These are phyloP conservation scores for Remorina albescens DNA, from an alignment of 2,797 vertebrate genomes.

Conservation along the genomic window DNA sequence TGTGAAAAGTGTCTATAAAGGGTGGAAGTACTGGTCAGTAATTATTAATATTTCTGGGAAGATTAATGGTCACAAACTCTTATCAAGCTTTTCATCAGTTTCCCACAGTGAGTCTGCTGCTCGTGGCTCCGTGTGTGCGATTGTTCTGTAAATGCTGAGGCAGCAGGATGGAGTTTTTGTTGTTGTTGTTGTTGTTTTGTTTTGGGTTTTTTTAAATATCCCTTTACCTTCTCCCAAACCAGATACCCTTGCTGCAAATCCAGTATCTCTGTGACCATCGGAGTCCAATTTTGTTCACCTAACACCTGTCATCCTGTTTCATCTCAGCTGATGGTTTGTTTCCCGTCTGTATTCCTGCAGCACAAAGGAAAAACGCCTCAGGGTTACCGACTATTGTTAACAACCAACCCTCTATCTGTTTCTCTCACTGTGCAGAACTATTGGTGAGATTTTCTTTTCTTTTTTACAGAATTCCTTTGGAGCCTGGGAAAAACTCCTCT, in stretches of 20 bases:
- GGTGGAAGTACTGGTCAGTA: not conserved
- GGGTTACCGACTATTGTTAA: constrained; percentile 73
- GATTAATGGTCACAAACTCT: constrained; percentile 30
- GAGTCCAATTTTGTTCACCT: constrained; percentile 56
- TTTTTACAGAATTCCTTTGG: constrained; percentile 62
- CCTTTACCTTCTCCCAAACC: constrained; percentile 22
- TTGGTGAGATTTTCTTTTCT: constrained; percentile 39
- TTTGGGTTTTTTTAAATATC: too few relatives aligned
- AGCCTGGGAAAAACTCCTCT: constrained; percentile 75
- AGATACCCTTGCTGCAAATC: constrained; percentile 28
- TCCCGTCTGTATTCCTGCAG: constrained; percentile 40
- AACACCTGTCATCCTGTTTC: constrained; percentile 79
- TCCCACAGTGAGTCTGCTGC: constrained; percentile 55
- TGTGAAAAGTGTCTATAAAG: not conserved
- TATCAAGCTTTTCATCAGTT: constrained; percentile 68
- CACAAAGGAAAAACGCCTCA: constrained; percentile 69
- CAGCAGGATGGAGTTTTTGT: constrained; percentile 14
- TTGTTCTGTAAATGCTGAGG: constrained; percentile 58
- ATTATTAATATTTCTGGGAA: not conserved
- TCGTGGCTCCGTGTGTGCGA: constrained; percentile 35
- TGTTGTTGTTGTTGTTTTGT: constrained; percentile 9
- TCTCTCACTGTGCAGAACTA: constrained; percentile 27
- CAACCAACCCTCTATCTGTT: constrained; percentile 67
- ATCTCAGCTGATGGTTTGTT: constrained; percentile 59
- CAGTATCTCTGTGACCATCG: constrained; percentile 46